Base-by-base conservation (phyloP, 1,140 invertebrate species). In the Dinothrombium tinctorium region DNA sequence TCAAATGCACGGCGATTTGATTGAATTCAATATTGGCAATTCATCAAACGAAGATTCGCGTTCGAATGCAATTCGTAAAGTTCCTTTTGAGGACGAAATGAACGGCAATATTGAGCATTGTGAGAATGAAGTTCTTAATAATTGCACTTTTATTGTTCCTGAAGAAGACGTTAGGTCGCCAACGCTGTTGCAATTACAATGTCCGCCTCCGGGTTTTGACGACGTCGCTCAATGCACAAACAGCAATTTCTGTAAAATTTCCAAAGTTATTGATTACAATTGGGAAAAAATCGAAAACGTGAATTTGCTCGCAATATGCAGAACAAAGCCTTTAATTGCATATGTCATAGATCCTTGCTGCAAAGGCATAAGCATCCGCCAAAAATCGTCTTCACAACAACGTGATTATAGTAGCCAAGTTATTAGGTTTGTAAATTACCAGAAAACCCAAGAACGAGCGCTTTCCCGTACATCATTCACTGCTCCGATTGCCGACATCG, bases 161-260 rank as follows among this genome's bases (percentile, higher is more conserved):
- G n/a, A n/a, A n/a, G n/a, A n/a, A n/a, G n/a, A n/a, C n/a, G n/a
- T n/a, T n/a, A n/a, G n/a, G n/a, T n/a, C n/a, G n/a, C n/a, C n/a
- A n/a, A n/a, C n/a, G n/a, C n/a, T n/a, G n/a, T n/a, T n/a, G n/a
- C n/a, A n/a, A n/a, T n/a, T n/a, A n/a, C n/a, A n/a, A n/a, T n/a
- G n/a, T n/a, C n/a, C n/a, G n/a, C n/a, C n/a, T n/a, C n/a, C n/a
- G n/a, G n/a, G n/a, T n/a, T n/a, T n/a, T 7, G 37, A 26, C 24
- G 20, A 38, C 26, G 37, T 38, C 17, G 24, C 15, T 14, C 20
- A 19, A 5, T 26, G 15, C 12, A 38, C 37, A 14, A 38, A 38
- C 14, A 25, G 22, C 26, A 14, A 21, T 38, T 38, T 38, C 14
- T 19, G 37, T 26, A 38, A 38, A 15, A 26, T 38, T 14, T n/a